These are phyloP conservation scores for Machimus atricapillus DNA, from an alignment of 2,888 invertebrate genomes.

Conservation along the genomic window DNA sequence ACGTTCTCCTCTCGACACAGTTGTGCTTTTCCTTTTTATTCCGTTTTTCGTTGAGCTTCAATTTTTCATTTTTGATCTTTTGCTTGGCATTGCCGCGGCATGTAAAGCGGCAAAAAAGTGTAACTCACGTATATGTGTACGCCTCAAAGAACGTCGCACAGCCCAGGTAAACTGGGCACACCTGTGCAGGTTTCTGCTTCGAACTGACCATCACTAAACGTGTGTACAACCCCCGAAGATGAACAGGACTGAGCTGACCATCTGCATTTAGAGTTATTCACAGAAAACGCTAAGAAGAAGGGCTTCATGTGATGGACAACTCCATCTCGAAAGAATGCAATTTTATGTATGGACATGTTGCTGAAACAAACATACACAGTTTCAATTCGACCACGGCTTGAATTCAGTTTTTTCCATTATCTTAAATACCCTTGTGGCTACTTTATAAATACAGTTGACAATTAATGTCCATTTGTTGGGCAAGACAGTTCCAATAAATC, in stretches of 20 bases:
- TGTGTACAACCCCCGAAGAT: background rate
- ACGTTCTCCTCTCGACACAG: conserved; percentile 25
- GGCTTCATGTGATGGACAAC: background rate
- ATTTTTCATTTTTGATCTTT: conserved; percentile 23
- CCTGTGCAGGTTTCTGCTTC: conserved; percentile 27
- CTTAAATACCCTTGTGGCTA: background rate
- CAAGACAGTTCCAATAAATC: background rate
- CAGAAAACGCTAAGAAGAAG: background rate
- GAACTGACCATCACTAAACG: conserved; percentile 6
- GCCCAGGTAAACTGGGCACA: background rate
- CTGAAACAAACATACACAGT: background rate
- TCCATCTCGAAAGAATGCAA: conserved; percentile 12
- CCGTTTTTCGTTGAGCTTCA: conserved; percentile 20
- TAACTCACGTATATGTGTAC: conserved; percentile 22
- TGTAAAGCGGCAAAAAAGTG: conserved; percentile 23
- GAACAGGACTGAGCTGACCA: background rate
- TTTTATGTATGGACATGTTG: conserved; percentile 24
- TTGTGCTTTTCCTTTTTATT: conserved; percentile 6
- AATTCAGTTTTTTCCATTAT: background rate
- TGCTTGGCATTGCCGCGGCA: background rate
- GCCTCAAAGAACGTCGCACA: background rate
- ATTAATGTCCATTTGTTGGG: background rate
- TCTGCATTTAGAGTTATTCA: background rate
- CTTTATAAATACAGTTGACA: background rate
- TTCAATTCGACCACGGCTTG: background rate